Conservation (phyloP, 2,888 invertebrate species). For the Mythimna vitellina region DNA sequence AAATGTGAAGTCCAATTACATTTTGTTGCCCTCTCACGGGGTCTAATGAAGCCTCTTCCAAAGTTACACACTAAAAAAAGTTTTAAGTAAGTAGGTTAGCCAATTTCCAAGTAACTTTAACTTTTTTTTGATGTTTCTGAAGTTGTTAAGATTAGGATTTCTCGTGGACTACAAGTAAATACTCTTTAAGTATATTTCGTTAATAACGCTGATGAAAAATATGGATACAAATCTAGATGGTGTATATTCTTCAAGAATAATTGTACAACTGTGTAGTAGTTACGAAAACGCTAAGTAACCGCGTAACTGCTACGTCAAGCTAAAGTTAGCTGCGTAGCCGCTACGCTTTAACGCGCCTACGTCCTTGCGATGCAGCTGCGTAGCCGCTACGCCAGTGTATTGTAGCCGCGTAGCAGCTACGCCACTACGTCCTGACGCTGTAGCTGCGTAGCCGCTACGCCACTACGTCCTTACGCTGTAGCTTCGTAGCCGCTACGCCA, state of each 20-base stretch:
- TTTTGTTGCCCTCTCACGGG: conserved; percentile 77
- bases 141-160: not conserved
- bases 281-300: too few relatives aligned
- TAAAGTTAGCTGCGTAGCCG: conserved; percentile 3
- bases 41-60: conserved; percentile 73
- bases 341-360: not conserved
- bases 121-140: conserved; percentile 19
- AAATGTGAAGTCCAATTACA: conserved; percentile 71
- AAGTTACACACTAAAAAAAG: conserved; percentile 54
- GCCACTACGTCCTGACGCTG: too few relatives aligned
- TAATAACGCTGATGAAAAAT: not conserved
- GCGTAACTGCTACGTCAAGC: conserved; percentile 5
- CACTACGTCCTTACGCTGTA: too few relatives aligned
- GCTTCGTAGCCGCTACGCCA: not conserved
- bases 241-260: not conserved
- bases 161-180: not conserved
- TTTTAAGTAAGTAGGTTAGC: conserved; percentile 60
- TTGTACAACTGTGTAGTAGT: not conserved
- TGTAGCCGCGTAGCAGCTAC: not conserved
- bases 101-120: conserved; percentile 38
- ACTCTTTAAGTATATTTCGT: not conserved
- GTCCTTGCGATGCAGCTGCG: not conserved
- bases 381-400: not conserved
- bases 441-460: not conserved
- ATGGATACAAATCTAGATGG: not conserved